A percentile compares a stretch with the other conserved stretches of the same genome.
Evolutionary conservation across 92 coral and sea anemone species (phyloP).

Genomic region (Montipora capitata): DNA sequence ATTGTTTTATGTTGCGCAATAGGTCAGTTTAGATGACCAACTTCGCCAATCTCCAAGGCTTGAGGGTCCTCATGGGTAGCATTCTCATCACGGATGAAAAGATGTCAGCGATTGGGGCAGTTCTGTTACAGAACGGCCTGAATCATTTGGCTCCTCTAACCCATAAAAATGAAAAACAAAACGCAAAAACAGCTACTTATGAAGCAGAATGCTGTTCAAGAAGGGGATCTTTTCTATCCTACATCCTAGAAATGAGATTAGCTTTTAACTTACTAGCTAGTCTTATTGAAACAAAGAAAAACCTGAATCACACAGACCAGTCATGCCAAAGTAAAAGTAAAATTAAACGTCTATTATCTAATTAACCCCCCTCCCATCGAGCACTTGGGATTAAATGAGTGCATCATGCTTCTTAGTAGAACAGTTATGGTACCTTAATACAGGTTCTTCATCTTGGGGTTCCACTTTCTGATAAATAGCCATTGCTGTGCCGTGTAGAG

Average conservation of each 20-base stretch:
- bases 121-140: neutral
- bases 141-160: neutral
- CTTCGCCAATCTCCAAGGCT: too few relatives aligned
- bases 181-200: neutral
- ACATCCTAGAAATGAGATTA: neutral
- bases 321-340: too few relatives aligned
- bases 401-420: neutral
- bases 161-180: neutral
- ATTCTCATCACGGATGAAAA: constrained; percentile 38
- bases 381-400: neutral
- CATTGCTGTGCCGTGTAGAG: constrained; percentile 78
- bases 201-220: neutral
- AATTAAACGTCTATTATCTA: neutral
- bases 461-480: constrained; percentile 69
- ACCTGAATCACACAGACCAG: neutral
- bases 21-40: too few relatives aligned
- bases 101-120: constrained; percentile 10
- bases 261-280: neutral
- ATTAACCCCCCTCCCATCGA: neutral
- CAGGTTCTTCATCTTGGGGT: neutral
- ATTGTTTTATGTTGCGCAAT: too few relatives aligned
- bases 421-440: neutral
- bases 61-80: too few relatives aligned
- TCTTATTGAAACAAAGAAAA: neutral
- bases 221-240: neutral